Conservation (phyloP, 1,140 invertebrate species). For the Aphelinus atriplicis region DNA sequence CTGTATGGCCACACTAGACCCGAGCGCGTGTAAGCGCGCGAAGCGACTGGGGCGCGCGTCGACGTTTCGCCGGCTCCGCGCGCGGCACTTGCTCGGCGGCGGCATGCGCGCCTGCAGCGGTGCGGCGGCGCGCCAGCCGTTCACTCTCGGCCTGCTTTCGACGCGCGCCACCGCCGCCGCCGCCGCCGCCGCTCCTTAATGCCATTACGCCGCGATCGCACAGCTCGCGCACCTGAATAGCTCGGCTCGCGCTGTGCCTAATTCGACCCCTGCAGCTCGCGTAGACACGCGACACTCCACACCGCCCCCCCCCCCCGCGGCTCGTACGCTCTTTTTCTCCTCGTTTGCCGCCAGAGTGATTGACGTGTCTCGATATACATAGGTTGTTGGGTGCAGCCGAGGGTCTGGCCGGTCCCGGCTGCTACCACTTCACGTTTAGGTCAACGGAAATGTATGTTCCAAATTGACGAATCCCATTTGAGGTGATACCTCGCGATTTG, state of each 20-base stretch:
- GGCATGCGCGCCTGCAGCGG: conserved; percentile 25
- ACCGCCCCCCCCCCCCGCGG: too few species aligned
- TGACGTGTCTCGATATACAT: too few species aligned
- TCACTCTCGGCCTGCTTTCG: conserved; percentile 26
- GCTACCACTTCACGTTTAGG: too few species aligned
- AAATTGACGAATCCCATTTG: too few species aligned
- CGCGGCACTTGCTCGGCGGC: not conserved
- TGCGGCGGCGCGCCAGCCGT: conserved; percentile 2
- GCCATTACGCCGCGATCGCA: conserved; percentile 13
- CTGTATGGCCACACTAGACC: conserved; percentile 14
- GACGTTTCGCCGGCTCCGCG: conserved; percentile 13
- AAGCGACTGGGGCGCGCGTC: conserved; percentile 55
- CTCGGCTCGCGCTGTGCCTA: not conserved
- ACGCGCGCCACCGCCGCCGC: not conserved
- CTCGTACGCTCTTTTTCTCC: too few species aligned
- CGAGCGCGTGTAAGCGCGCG: conserved; percentile 57
- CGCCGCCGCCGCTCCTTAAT: not conserved
- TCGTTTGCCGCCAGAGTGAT: too few species aligned
- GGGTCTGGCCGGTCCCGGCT: too few species aligned
- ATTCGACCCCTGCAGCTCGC: not conserved
- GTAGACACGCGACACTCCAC: too few species aligned
- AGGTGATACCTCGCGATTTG: too few species aligned
- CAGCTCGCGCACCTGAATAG: not conserved
- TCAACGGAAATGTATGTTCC: too few species aligned
- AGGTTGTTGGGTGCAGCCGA: too few species aligned